Evolutionary conservation across 2,113 vertebrate genomes (phyloP), one percentile per base, ranked within the genome.

Genomic region (Cacatua alba): DNA sequence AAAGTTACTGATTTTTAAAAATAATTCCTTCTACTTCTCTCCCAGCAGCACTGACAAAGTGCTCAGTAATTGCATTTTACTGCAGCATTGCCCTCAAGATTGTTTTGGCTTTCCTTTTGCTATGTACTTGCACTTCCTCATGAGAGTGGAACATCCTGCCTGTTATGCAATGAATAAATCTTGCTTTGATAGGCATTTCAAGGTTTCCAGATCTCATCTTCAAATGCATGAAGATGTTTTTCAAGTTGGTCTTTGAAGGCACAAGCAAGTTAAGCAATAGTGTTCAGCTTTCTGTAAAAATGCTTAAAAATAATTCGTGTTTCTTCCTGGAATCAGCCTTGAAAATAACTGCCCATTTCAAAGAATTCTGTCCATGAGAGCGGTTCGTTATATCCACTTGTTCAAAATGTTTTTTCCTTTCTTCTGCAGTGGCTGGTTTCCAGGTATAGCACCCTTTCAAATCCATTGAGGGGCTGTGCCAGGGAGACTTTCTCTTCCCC

Each of bases 111-210:
- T 95, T 92, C 82, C 93, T 97, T 91, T 82, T 90, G 63, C 92
- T 94, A 24, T 83, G 86, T 97, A 90, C 91, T 97, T 94, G 91
- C 67, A 95, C 94, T 95, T 97, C 93, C 92, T 96, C 90, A 11
- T 93, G 89, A 93, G 87, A 93, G 68, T 92, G 90, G 93, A 96
- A 97, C 92, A 97, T 96, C 89, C 91, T 97, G 93, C 85, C 89
- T 95, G 85, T 97, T 97, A 95, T 72, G 94, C 91, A 97, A 89
- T 90, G 78, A 79, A 89, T 88, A 91, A 95, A 94, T 95, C 94
- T 95, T 95, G 95, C 97, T 97, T 97, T 97, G 95, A 95, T 92
- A 95, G 96, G 94, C 96, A 94, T 91, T 97, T 97, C 92, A 96
- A 96, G 85, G 86, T 95, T 94, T 94, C 94, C 93, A 94, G 86